phyloP scores from a whole-genome alignment of 2,797 vertebrate species.

The Lepilemur ruficaudatus region DNA sequence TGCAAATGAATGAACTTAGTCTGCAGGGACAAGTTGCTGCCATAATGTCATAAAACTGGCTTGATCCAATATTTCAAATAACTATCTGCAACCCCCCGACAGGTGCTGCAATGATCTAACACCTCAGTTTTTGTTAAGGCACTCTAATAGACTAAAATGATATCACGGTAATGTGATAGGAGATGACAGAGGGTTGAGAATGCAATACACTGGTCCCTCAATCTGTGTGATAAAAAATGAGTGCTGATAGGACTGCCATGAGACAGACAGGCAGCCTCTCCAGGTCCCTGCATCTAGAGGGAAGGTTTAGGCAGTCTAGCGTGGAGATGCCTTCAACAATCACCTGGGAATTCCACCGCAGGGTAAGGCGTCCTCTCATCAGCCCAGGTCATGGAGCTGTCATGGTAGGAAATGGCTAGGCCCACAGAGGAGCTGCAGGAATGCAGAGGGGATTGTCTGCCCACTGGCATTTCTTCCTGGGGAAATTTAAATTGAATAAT shows the following conservation, averaged over 20 bases:
- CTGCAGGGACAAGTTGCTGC: slow-evolving; percentile 74
- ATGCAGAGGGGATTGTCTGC: background rate
- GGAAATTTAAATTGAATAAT: background rate
- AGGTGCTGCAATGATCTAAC: slow-evolving; percentile 83
- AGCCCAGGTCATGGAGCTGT: background rate
- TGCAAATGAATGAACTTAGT: slow-evolving; percentile 67
- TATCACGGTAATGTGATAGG: slow-evolving; percentile 77
- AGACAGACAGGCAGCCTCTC: background rate
- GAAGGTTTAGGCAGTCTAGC: too few species aligned
- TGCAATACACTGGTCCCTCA: slow-evolving; percentile 48
- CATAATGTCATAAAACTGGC: slow-evolving; percentile 77
- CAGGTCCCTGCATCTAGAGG: background rate
- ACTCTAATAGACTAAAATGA: slow-evolving; percentile 81
- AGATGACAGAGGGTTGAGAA: slow-evolving; percentile 79
- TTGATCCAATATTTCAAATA: slow-evolving; percentile 81
- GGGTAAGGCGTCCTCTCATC: rapidly evolving
- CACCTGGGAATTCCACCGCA: rapidly evolving
- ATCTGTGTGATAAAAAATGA: slow-evolving; percentile 25
- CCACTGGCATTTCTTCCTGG: background rate
- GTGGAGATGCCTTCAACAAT: background rate
- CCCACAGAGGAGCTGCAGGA: background rate
- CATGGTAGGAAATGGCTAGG: background rate
- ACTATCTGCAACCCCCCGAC: slow-evolving; percentile 76
- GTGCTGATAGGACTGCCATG: background rate
- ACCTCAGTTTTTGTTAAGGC: slow-evolving; percentile 79